Conservation (phyloP, 2,888 invertebrate genomes). For the Timandra comae region DNA sequence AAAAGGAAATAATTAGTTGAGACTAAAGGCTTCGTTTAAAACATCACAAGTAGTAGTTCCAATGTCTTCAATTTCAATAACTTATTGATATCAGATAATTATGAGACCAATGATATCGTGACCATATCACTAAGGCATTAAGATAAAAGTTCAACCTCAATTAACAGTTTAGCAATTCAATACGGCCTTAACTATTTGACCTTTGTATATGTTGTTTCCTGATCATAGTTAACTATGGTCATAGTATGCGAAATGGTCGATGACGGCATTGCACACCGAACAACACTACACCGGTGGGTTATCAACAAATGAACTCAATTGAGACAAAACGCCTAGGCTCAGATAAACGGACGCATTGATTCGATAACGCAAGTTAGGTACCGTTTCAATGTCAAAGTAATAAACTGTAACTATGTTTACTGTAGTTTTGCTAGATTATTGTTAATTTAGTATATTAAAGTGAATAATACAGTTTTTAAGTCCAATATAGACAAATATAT, state of each 20-base stretch:
- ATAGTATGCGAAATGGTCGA: conserved; percentile 38
- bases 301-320: conserved; percentile 56
- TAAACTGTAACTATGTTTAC: conserved; percentile 16
- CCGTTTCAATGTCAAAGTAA: conserved; percentile 32
- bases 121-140: too few relatives aligned
- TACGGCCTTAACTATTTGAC: conserved; percentile 28
- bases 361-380: conserved; percentile 28
- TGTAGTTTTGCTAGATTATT: too few relatives aligned
- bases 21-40: too few relatives aligned
- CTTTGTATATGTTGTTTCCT: conserved; percentile 32
- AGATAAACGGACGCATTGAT: conserved; percentile 35
- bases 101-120: too few relatives aligned
- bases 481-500: too few relatives aligned
- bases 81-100: too few relatives aligned
- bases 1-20: too few relatives aligned
- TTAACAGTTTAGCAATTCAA: conserved; percentile 1
- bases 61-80: too few relatives aligned
- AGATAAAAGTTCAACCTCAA: too few relatives aligned
- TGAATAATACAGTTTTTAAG: too few relatives aligned
- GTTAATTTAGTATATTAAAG: too few relatives aligned
- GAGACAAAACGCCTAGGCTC: conserved; percentile 35
- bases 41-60: too few relatives aligned
- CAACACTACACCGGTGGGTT: conserved; percentile 42
- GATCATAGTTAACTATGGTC: conserved; percentile 24
- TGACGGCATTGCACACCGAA: conserved; percentile 38